Evolutionary conservation across 2,888 invertebrate genomes (phyloP), one percentile per base, ranked within the genome.

Genomic region (Onthophagus sagittarius): DNA sequence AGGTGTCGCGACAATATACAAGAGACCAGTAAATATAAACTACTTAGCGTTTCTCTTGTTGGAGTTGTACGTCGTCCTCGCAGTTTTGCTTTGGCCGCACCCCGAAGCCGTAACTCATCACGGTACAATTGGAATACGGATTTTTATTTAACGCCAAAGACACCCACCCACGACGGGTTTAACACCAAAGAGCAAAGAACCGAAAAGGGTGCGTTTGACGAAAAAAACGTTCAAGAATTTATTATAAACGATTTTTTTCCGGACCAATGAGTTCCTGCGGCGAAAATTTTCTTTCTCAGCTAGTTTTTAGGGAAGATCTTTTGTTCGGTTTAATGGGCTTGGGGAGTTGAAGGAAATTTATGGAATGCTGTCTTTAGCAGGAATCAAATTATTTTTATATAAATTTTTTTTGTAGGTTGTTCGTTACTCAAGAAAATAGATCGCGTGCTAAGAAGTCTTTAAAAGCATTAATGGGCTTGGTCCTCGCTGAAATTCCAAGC

Each of bases 1-100:
- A 78, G 78, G 78, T 78, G 78, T 75, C 75, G 76, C 73, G 76
- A 77, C 76, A 77, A 77, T 75, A 72, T 74, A 75, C 75, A 75
- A 77, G 76, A 72, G 69, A 75, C 74, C 75, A 75, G 74, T 78
- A 77, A 77, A 78, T 76, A 75, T 75, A 62, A 76, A 72, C 76
- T 76, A 77, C 77, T 78, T 77, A 76, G 75, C 74, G 71, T 74
- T 76, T 76, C 75, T 76, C 71, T 67, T 67, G 23, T 67, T 53
- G 39, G n/a, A 15, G 67, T 67, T 32, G 67, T 23, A 23, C 64
- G 23, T 15, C 32, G 23, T 67, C 31, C 32, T 23, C 67, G 67
- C 31, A 31, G 67, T 31, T n/a, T 31, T 11, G 9, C 64, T 23
- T 23, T 23, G 15, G 64, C 32, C 31, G 67, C 67, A 23, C 67